Conservation (phyloP, 2,797 vertebrate species). For the Capromys pilorides region DNA sequence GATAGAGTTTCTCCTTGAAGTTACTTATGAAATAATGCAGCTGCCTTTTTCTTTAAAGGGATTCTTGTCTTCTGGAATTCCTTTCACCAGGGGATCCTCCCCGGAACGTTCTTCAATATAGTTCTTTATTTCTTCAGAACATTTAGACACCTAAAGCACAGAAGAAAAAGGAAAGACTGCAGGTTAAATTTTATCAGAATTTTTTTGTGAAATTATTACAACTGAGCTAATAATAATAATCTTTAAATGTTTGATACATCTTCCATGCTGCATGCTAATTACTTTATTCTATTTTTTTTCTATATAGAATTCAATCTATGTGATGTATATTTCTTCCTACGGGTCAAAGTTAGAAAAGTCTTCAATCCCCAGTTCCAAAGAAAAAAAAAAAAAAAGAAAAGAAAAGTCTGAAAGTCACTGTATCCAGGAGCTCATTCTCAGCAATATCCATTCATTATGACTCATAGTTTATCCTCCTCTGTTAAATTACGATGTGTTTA, state of each 20-base stretch:
- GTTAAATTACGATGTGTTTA: neutral
- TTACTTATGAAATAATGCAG: constrained; percentile 92
- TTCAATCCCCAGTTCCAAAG: too few relatives aligned
- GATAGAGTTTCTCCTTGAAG: constrained; percentile 48
- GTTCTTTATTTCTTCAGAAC: constrained; percentile 96
- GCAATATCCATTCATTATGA: neutral
- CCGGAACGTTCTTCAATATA: constrained; percentile 93
- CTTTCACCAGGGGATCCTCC: constrained; percentile 95
- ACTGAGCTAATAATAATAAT: neutral
- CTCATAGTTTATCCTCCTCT: constrained; percentile 22
- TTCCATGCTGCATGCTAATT: neutral
- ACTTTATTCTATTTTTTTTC: neutral
- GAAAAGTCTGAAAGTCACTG: constrained; percentile 1
- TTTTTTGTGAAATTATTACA: constrained; percentile 33
- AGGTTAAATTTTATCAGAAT: neutral
- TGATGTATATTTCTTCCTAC: constrained; percentile 23
- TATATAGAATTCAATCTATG: neutral
- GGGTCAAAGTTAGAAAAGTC: neutral
- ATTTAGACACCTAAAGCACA: constrained; percentile 93
- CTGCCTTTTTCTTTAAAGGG: constrained; percentile 99
- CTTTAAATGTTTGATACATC: too few relatives aligned
- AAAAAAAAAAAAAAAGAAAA: too few relatives aligned
- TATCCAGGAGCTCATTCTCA: neutral
- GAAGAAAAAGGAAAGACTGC: neutral
- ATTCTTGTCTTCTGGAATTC: constrained; percentile 97